Conservation (phyloP, 1,140 invertebrate species). For the Lysiphlebus fabarum region DNA sequence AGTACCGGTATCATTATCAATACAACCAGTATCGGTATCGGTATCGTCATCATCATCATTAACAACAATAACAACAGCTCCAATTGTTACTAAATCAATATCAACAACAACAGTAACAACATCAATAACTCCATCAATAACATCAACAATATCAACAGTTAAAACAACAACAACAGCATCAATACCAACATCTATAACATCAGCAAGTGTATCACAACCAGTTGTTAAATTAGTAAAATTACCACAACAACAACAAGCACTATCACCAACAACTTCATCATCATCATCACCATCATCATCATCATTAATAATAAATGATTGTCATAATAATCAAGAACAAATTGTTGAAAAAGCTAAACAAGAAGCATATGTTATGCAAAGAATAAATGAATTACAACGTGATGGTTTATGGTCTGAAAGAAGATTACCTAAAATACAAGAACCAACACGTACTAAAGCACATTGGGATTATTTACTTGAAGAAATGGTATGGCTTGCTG, state of each 20-base stretch:
- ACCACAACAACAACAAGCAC: constrained; percentile 30
- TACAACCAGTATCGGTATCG: constrained; percentile 14
- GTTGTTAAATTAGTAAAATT: constrained; percentile 55
- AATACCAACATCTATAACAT: constrained; percentile 16
- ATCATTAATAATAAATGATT: constrained; percentile 37
- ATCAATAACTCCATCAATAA: constrained; percentile 25
- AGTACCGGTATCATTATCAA: constrained; percentile 6
- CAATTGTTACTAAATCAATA: constrained; percentile 22
- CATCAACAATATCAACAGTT: constrained; percentile 32
- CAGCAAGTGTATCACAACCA: constrained; percentile 43
- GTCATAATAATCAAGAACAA: constrained; percentile 64
- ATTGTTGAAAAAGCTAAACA: constrained; percentile 88
- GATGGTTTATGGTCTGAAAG: constrained; percentile 92
- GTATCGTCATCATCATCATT: constrained; percentile 27
- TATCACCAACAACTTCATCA: constrained; percentile 18
- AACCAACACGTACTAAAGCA: constrained; percentile 84
- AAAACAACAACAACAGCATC: constrained; percentile 28
- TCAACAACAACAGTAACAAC: constrained; percentile 28
- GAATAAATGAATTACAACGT: constrained; percentile 81
- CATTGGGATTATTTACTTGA: constrained; percentile 99
- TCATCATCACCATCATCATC: constrained; percentile 39
- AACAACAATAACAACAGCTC: constrained; percentile 17
- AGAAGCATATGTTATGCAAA: constrained; percentile 91
- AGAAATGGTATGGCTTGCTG: constrained; percentile 97
- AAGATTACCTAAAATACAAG: constrained; percentile 87